Base-by-base conservation (phyloP, 1,140 invertebrate species). In the honey bee (Apis mellifera) region DNA sequence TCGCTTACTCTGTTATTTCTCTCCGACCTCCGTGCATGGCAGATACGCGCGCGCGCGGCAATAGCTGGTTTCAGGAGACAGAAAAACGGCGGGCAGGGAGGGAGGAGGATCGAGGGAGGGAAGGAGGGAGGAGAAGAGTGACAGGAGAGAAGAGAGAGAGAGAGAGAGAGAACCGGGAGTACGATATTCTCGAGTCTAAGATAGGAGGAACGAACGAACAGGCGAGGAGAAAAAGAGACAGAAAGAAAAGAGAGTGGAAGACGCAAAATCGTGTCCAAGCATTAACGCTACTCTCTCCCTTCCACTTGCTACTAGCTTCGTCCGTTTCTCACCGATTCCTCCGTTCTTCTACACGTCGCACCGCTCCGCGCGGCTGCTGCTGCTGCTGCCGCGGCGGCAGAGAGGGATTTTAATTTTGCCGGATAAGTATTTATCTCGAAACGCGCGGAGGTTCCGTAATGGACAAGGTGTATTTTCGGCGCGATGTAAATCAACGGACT, bases 61-160 rank as follows among this genome's bases (percentile, higher is more conserved):
- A 82, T 81, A 82, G 83, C 83, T 84, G 78, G 77, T 82, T 84
- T 84, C 70, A 59, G 52, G 78, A 84, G 83, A 82, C 69, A 70
- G 83, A 84, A 79, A 84, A 74, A 84, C 78, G 69, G 59, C 57
- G 50, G 70, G 62, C 74, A n/a, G 66, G 72, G 68, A 71, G 26
- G 57, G 42, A 12, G 48, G n/a, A 19, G 59, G 65, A 59, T 48
- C 7, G 12, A 52, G 23, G 12, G 17, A 17, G 48, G 48, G 13
- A n/a, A 5, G 12, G 42, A 19, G 48, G 5, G 12, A 4, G 21
- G 48, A 9, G n/a, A 50, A 48, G 72, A 48, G 72, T 7, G 59
- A 59, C 11, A 2, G 26, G 26, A 19, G 17, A 19, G 12, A 32
- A 15, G 74, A n/a, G 26, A 4, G 23, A 65, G 48, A 48, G 42